Conservation (phyloP, 1,140 invertebrate species). For the Drosophila lowei region DNA sequence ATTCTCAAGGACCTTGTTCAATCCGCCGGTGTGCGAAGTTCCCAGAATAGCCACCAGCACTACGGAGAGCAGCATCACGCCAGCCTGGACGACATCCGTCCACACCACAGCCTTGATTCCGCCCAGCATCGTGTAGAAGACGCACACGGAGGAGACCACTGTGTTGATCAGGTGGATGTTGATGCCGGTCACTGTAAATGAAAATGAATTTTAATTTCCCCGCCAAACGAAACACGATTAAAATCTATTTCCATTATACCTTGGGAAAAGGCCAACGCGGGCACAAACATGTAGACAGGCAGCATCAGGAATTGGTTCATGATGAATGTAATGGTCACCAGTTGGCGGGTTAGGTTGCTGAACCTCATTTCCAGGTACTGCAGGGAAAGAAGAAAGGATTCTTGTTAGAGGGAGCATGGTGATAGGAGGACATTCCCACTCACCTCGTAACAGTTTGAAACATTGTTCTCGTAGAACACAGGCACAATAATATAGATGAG, state of each 20-base stretch:
- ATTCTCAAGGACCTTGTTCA: conserved; percentile 86
- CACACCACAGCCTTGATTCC: conserved; percentile 94
- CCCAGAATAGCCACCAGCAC: conserved; percentile 88
- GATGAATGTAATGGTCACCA: conserved; percentile 87
- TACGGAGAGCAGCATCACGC: conserved; percentile 90
- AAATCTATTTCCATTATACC: conserved; percentile 83
- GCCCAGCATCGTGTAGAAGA: conserved; percentile 92
- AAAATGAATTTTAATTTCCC: conserved; percentile 39
- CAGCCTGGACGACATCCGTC: conserved; percentile 93
- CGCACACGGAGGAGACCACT: conserved; percentile 89
- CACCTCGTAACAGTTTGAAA: conserved; percentile 93
- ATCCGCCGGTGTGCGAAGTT: conserved; percentile 87
- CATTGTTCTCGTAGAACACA: conserved; percentile 91
- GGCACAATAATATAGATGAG: conserved; percentile 90
- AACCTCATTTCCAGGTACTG: conserved; percentile 90
- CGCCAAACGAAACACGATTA: conserved; percentile 7
- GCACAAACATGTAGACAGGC: conserved; percentile 84
- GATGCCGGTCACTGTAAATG: conserved; percentile 88
- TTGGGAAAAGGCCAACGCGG: conserved; percentile 90
- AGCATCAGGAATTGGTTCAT: conserved; percentile 82
- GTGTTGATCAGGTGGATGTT: conserved; percentile 88
- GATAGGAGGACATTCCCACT: conserved; percentile 29
- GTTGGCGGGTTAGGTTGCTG: conserved; percentile 85
- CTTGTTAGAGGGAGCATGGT: neutral
- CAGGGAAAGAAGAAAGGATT: conserved; percentile 6